Evolutionary conservation across 1,140 invertebrate genomes (phyloP).

Genomic region (Myzus persicae): DNA sequence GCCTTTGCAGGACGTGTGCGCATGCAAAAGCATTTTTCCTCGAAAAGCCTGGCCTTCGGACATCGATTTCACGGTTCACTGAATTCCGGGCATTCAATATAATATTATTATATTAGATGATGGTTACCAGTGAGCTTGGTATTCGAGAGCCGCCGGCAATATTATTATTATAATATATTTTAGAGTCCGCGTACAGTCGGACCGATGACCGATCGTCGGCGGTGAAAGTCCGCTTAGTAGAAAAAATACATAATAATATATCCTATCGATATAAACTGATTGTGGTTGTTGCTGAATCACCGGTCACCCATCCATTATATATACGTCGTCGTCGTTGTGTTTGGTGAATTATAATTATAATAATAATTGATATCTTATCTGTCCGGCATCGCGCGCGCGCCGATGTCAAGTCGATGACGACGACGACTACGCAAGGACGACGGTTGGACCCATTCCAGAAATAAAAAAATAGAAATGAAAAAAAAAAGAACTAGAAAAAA

Average conservation of each 20-base stretch:
- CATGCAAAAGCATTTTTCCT: not conserved
- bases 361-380: conserved; percentile 16
- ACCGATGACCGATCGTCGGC: conserved; percentile 45
- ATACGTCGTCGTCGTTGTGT: not conserved
- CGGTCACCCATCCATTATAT: conserved; percentile 32
- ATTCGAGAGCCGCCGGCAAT: not conserved
- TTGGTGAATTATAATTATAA: not conserved
- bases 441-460: not conserved
- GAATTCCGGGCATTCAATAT: not conserved
- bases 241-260: not conserved
- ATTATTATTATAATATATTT: not conserved
- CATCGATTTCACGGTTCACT: conserved; percentile 27
- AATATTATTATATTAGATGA: not conserved
- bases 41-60: not conserved
- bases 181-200: not conserved
- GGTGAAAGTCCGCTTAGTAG: not conserved
- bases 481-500: not conserved
- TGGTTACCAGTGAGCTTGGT: not conserved
- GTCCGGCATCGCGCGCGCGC: not conserved
- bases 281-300: conserved; percentile 24
- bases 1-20: too few species aligned
- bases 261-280: not conserved
- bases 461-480: not conserved
- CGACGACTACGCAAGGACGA: not conserved
- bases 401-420: not conserved